phyloP scores from a whole-genome alignment of 2,888 invertebrate genomes.

The Omphaloscelis lunosa region DNA sequence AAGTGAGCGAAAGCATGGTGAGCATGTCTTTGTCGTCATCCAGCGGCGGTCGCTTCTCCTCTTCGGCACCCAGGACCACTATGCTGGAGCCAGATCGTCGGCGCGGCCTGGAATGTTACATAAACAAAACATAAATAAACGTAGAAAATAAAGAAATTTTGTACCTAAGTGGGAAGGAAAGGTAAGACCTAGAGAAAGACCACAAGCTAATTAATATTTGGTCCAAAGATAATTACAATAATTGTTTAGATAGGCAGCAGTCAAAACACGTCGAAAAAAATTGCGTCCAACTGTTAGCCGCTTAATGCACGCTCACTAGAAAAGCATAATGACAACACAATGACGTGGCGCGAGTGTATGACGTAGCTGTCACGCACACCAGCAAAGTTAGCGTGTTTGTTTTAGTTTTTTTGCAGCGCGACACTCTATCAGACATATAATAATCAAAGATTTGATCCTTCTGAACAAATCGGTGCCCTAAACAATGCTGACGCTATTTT shows the following conservation, averaged over 20 bases:
- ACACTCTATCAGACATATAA: background rate
- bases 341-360: background rate
- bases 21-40: slow-evolving; percentile 93
- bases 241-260: no score
- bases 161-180: background rate
- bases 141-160: background rate
- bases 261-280: background rate
- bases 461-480: background rate
- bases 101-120: slow-evolving; percentile 92
- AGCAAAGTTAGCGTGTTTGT: no score
- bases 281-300: background rate
- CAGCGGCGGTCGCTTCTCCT: slow-evolving; percentile 91
- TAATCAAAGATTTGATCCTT: background rate
- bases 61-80: slow-evolving; percentile 94
- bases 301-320: background rate
- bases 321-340: background rate
- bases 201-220: no score
- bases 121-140: background rate
- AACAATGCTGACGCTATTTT: background rate
- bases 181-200: background rate
- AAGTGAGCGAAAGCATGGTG: slow-evolving; percentile 93
- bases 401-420: background rate
- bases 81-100: slow-evolving; percentile 95
- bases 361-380: no score
- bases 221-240: no score